A percentile compares a stretch with the other conserved stretches of the same genome.
phyloP scores from a whole-genome alignment of 2,888 invertebrate species.

The Cyclophora punctaria region DNA sequence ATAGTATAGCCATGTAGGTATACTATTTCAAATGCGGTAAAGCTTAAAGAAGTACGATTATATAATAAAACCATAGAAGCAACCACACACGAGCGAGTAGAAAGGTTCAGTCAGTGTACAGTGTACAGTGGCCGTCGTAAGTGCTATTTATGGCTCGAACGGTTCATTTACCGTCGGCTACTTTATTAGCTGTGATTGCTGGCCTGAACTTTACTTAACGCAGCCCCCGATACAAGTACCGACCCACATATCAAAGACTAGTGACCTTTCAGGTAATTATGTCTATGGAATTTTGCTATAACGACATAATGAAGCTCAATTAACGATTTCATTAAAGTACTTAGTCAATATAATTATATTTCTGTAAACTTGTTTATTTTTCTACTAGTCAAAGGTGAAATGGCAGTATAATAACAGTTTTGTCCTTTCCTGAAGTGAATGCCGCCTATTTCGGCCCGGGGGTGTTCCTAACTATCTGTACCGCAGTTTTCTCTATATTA shows the following conservation, averaged over 20 bases:
- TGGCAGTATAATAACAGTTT: not conserved
- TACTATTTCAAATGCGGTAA: too few species aligned
- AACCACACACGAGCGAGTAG: constrained; percentile 21
- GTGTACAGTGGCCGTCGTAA: constrained; percentile 37
- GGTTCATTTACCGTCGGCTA: constrained; percentile 54
- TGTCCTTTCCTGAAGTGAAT: not conserved
- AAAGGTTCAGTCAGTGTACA: constrained; percentile 21
- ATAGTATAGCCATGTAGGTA: too few species aligned
- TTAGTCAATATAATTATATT: not conserved
- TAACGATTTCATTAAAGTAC: not conserved
- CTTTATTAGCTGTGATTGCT: constrained; percentile 39
- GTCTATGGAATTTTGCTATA: too few species aligned
- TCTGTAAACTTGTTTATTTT: not conserved
- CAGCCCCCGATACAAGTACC: constrained; percentile 16
- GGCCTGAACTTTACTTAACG: constrained; percentile 49
- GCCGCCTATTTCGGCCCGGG: not conserved
- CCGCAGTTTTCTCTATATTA: not conserved
- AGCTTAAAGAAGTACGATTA: too few species aligned
- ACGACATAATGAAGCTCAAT: too few species aligned
- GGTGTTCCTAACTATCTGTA: not conserved
- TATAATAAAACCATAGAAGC: not conserved
- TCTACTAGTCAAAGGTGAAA: not conserved
- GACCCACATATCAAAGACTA: too few species aligned
- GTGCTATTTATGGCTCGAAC: constrained; percentile 52
- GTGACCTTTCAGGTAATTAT: not conserved